Conservation (phyloP, 2,113 vertebrate species). For the Bettongia penicillata region DNA sequence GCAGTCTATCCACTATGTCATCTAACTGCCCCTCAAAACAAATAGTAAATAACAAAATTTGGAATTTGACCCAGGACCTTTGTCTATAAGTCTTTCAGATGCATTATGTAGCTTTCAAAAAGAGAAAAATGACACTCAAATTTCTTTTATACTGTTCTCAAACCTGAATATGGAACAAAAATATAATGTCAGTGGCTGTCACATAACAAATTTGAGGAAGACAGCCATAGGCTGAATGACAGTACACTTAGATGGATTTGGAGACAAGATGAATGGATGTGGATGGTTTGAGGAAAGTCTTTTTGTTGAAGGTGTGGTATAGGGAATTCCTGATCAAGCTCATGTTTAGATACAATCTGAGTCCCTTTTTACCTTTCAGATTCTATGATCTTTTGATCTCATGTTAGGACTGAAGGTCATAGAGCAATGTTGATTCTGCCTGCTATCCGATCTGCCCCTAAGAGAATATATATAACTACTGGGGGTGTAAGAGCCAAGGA, state of each 20-base stretch:
- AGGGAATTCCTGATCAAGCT: not conserved
- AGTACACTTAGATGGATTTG: not conserved
- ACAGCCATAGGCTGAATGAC: not conserved
- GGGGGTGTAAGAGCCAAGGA: not conserved
- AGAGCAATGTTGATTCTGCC: not conserved
- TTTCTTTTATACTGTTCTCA: not conserved
- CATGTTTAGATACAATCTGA: not conserved
- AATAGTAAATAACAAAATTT: not conserved
- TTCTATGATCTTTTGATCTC: not conserved
- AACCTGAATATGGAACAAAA: not conserved
- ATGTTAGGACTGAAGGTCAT: not conserved
- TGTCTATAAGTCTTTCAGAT: not conserved
- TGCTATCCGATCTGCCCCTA: not conserved
- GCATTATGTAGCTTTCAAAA: not conserved
- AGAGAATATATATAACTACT: not conserved
- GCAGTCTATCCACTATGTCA: not conserved
- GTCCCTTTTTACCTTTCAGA: not conserved
- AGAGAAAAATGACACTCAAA: not conserved
- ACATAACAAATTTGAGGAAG: not conserved
- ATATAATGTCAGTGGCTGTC: not conserved
- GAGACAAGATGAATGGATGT: not conserved
- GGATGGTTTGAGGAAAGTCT: not conserved
- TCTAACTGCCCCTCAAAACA: not conserved
- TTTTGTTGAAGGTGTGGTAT: not conserved
- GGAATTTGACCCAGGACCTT: not conserved